Conservation (phyloP, 2,797 vertebrate genomes). For the Fistularia tabacaria region DNA sequence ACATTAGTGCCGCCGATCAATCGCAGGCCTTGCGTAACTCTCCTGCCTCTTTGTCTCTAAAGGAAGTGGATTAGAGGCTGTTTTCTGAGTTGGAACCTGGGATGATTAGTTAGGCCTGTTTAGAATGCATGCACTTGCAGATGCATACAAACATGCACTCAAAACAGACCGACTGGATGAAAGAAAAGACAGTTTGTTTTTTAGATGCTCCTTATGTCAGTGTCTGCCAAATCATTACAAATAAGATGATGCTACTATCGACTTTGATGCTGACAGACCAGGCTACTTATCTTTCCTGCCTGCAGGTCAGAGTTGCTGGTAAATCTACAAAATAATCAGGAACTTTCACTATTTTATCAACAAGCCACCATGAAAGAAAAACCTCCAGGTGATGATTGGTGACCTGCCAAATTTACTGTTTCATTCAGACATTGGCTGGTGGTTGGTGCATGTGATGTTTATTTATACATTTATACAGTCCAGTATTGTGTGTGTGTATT, state of each 20-base stretch:
- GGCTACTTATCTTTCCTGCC: slow-evolving; percentile 27
- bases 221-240: slow-evolving; percentile 39
- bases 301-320: slow-evolving; percentile 21
- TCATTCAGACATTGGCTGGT: slow-evolving; percentile 23
- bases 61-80: slow-evolving; percentile 73
- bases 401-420: slow-evolving; percentile 31
- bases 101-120: slow-evolving; percentile 71
- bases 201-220: slow-evolving; percentile 46
- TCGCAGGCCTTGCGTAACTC: slow-evolving; percentile 71
- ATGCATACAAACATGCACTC: slow-evolving; percentile 62
- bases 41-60: slow-evolving; percentile 64
- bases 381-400: slow-evolving; percentile 35
- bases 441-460: slow-evolving; percentile 28
- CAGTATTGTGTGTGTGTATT: slow-evolving; percentile 13
- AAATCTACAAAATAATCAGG: slow-evolving; percentile 27
- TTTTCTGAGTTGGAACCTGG: slow-evolving; percentile 62
- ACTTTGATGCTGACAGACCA: slow-evolving; percentile 27
- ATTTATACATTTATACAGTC: slow-evolving; percentile 18
- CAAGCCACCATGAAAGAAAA: slow-evolving; percentile 24
- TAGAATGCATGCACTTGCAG: slow-evolving; percentile 67
- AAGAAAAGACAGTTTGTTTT: slow-evolving; percentile 49
- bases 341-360: slow-evolving; percentile 31
- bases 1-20: slow-evolving; percentile 73
- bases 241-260: slow-evolving; percentile 26
- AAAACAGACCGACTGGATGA: slow-evolving; percentile 40